Evolutionary conservation across 2,797 vertebrate genomes (phyloP).

Genomic region (Caiman crocodilus): DNA sequence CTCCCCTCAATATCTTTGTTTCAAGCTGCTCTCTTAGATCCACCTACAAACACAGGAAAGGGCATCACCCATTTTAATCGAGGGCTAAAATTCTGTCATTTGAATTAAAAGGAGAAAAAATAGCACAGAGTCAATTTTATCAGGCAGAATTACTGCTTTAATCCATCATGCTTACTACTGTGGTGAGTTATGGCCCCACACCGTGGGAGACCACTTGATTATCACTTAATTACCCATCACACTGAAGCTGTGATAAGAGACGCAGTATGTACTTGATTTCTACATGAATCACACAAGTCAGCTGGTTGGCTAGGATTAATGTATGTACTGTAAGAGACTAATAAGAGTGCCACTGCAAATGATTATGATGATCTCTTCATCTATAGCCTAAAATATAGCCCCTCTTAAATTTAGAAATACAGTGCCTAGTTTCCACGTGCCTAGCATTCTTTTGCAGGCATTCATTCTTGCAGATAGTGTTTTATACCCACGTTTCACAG

Average conservation of each 20-base stretch:
- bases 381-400: not conserved
- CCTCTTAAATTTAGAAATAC: not conserved
- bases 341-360: not conserved
- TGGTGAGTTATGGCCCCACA: not conserved
- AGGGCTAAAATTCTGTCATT: slow-evolving; percentile 18
- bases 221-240: slow-evolving; percentile 42
- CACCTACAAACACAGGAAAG: not conserved
- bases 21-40: not conserved
- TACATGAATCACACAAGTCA: not conserved
- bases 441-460: not conserved
- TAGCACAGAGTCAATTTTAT: not conserved
- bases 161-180: slow-evolving; percentile 25
- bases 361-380: not conserved
- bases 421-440: not conserved
- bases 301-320: not conserved
- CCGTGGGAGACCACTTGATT: not conserved
- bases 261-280: slow-evolving; percentile 4
- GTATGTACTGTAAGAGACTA: not conserved
- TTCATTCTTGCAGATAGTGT: not conserved
- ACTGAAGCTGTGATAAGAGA: slow-evolving; percentile 18
- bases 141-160: slow-evolving; percentile 25
- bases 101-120: slow-evolving; percentile 25
- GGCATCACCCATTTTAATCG: not conserved
- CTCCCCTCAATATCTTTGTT: not conserved
- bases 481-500: not conserved